Evolutionary conservation across 2,888 invertebrate species (phyloP).

Genomic region (Charanyca ferruginea): DNA sequence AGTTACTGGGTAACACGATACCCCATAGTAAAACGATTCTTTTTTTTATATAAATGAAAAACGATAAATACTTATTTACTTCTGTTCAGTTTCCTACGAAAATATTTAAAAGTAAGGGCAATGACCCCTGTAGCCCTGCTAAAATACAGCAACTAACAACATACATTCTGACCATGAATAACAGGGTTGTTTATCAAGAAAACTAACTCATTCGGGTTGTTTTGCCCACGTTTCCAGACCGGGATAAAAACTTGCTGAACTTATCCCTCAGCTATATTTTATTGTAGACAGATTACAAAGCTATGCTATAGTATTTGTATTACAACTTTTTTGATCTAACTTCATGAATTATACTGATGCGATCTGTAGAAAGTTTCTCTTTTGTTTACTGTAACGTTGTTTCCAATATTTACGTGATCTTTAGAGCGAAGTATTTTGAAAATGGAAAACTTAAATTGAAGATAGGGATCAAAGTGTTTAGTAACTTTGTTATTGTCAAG

Average conservation of each 20-base stretch:
- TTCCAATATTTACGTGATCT: conserved; percentile 20
- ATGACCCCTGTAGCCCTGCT: too few species aligned
- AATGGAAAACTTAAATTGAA: conserved; percentile 23
- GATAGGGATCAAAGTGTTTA: conserved; percentile 2
- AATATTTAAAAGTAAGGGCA: too few species aligned
- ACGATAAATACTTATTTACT: too few species aligned
- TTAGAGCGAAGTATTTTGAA: background rate
- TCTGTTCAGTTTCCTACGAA: too few species aligned
- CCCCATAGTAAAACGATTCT: too few species aligned
- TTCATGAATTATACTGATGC: conserved; percentile 39
- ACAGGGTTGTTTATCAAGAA: conserved; percentile 22
- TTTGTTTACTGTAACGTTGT: conserved; percentile 10
- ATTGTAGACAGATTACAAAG: conserved; percentile 6
- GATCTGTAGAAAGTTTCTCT: conserved; percentile 12
- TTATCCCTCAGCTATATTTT: conserved; percentile 2
- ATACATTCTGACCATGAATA: background rate
- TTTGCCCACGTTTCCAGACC: conserved; percentile 17
- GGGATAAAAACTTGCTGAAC: conserved; percentile 16
- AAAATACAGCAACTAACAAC: background rate
- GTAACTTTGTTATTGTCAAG: background rate
- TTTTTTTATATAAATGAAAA: too few species aligned
- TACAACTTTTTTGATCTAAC: conserved; percentile 57
- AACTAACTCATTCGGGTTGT: conserved; percentile 22
- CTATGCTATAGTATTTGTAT: conserved; percentile 6
- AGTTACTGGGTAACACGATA: too few species aligned